Base-by-base conservation (phyloP, 2,113 vertebrate genomes). In the Junco hyemalis region DNA sequence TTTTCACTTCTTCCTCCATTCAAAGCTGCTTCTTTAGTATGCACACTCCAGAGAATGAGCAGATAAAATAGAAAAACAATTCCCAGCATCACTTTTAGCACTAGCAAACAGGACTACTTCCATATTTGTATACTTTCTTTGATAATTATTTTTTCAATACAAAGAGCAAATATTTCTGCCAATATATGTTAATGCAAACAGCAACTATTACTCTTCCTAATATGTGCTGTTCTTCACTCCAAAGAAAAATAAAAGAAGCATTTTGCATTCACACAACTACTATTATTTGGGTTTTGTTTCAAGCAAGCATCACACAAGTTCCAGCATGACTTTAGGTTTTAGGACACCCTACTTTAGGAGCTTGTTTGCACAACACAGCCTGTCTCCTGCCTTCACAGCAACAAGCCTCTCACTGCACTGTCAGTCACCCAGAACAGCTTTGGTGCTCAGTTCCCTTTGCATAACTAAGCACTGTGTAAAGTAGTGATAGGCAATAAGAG, bases 191-290 rank as follows among this genome's bases (percentile, higher is more conserved):
- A 61, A 47, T 26, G 45, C 14, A 60, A 68, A 74, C 29, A 59
- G 28, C 16, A 81, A 47, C 25, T 74, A 53, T 35, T 81, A 53
- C n/a, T 74, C 31, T 21, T 54, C 69, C 9, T 44, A 22, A 48
- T n/a, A 33, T 0, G 0, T 25, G 6, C 11, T 57, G 48, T 24
- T 70, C 21, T 44, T 54, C 16, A 13, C 9, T 29, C 54, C 5
- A 33, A 60, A 60, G 29, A 21, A 60, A 44, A 60, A 45, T 12
- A 23, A 51, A 84, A 50, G 3, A 40, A 36, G 35, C 1, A 15
- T 35, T 71, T 63, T 28, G 13, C 36, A 47, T 38, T 80, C 66
- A 51, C 11, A 38, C 33, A 70, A 50, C 17, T 73, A 50, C 14
- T 42, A 12, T 59, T 74, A 47, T 7, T n/a, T 71, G 31, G 31